These are phyloP conservation scores for Hyperoodon ampullatus DNA, from an alignment of 2,113 vertebrate species.

Conservation along the genomic window DNA sequence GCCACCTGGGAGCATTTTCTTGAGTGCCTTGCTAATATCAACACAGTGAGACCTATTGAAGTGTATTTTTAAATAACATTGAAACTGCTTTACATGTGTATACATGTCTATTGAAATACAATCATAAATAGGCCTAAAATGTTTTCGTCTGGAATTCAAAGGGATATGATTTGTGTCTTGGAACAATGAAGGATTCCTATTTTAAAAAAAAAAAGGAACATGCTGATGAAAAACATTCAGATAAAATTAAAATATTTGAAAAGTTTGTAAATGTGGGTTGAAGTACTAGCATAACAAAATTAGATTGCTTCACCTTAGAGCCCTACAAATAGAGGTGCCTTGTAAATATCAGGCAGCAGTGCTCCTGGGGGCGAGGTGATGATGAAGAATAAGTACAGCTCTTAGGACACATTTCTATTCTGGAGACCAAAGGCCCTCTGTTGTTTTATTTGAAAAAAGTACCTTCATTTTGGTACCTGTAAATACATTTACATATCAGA, in stretches of 20 bases:
- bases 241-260: slow-evolving; percentile 67
- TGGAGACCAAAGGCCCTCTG: not conserved
- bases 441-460: not conserved
- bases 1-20: slow-evolving; percentile 71
- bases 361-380: not conserved
- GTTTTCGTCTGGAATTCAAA: slow-evolving; percentile 72
- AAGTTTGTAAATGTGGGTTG: slow-evolving; percentile 52
- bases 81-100: slow-evolving; percentile 57
- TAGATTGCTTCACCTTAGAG: not conserved
- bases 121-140: slow-evolving; percentile 69
- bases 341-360: not conserved
- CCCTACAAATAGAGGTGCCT: not conserved
- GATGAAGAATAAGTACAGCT: not conserved
- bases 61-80: slow-evolving; percentile 53
- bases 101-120: slow-evolving; percentile 68
- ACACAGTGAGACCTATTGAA: slow-evolving; percentile 58
- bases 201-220: slow-evolving; percentile 31
- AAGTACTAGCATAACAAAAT: slow-evolving; percentile 37
- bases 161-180: slow-evolving; percentile 66
- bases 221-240: slow-evolving; percentile 68
- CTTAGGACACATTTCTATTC: not conserved
- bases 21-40: slow-evolving; percentile 56
- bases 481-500: not conserved
- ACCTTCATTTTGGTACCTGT: not conserved
- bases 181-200: slow-evolving; percentile 69